Percentiles rank a stretch among this genome's conserved stretches.
These are phyloP conservation scores for Melangyna quadrimaculata DNA, from an alignment of 2,888 invertebrate genomes.

Conservation along the genomic window DNA sequence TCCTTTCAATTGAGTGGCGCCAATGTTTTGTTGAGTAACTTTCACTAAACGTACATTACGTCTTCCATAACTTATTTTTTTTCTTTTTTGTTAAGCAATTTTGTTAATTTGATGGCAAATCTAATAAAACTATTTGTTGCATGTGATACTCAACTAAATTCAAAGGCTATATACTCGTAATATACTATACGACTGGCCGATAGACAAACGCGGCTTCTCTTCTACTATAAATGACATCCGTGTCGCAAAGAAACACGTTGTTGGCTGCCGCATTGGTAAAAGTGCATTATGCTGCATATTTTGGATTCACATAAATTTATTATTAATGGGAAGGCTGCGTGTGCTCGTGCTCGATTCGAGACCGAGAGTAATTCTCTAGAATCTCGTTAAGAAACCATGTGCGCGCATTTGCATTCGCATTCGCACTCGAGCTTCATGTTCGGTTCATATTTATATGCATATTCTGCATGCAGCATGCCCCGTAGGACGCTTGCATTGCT, in stretches of 20 bases:
- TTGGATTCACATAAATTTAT: slow-evolving; percentile 69
- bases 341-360: not conserved
- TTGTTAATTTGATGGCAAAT: slow-evolving; percentile 43
- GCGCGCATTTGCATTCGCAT: slow-evolving; percentile 24
- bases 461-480: not conserved
- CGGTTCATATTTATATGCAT: not conserved
- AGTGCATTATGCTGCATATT: slow-evolving; percentile 37
- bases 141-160: slow-evolving; percentile 41
- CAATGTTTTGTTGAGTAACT: slow-evolving; percentile 56
- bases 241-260: slow-evolving; percentile 35
- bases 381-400: slow-evolving; percentile 47
- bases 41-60: slow-evolving; percentile 28
- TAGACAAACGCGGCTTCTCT: not conserved
- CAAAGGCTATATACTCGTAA: not conserved
- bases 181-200: not conserved
- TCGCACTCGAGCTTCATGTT: slow-evolving; percentile 8
- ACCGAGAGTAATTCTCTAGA: slow-evolving; percentile 22
- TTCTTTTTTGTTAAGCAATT: slow-evolving; percentile 17
- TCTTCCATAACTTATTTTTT: slow-evolving; percentile 32
- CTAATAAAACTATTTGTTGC: slow-evolving; percentile 43
- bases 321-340: slow-evolving; percentile 51
- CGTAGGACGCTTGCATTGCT: not conserved
- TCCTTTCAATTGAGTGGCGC: slow-evolving; percentile 50
- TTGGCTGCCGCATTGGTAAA: slow-evolving; percentile 10
- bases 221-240: slow-evolving; percentile 60